These are phyloP conservation scores for Cephalophus harveyi DNA, from an alignment of 2,113 vertebrate species.

Conservation along the genomic window DNA sequence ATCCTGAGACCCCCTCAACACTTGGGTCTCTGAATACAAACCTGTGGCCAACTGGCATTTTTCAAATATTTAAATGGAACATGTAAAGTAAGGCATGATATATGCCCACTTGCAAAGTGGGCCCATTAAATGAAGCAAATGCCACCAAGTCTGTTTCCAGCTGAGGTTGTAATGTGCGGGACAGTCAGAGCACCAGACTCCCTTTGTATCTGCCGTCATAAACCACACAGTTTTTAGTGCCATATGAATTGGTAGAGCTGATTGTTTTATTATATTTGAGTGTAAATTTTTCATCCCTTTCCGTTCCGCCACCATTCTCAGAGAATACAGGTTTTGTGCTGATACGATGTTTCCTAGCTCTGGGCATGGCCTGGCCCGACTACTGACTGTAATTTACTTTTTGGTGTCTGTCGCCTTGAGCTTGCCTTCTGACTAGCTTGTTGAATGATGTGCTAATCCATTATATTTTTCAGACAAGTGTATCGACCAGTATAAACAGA, in stretches of 20 bases:
- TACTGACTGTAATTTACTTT: conserved; percentile 94
- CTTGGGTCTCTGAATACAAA: background rate
- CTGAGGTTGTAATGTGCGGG: background rate
- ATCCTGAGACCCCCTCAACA: background rate
- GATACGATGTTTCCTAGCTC: conserved; percentile 89
- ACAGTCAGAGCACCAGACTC: conserved; percentile 28
- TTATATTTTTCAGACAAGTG: conserved; percentile 97
- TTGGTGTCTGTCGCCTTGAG: conserved; percentile 90
- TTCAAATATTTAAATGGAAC: conserved; percentile 49
- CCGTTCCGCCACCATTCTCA: conserved; percentile 74
- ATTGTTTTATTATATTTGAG: conserved; percentile 83
- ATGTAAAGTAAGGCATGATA: conserved; percentile 51
- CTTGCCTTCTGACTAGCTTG: conserved; percentile 89
- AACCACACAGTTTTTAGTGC: conserved; percentile 64
- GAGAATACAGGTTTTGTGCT: conserved; percentile 82
- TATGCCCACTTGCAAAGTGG: conserved; percentile 36
- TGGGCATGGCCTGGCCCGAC: conserved; percentile 85
- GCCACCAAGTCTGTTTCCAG: conserved; percentile 44
- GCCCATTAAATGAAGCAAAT: conserved; percentile 51
- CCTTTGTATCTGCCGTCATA: conserved; percentile 50
- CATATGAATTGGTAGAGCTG: conserved; percentile 62
- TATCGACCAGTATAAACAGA: conserved; percentile 97
- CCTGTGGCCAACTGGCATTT: conserved; percentile 16
- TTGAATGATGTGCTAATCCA: conserved; percentile 97
- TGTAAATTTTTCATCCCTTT: conserved; percentile 78